Evolutionary conservation across 2,797 vertebrate species (phyloP).

Genomic region (Pteropus rufus): DNA sequence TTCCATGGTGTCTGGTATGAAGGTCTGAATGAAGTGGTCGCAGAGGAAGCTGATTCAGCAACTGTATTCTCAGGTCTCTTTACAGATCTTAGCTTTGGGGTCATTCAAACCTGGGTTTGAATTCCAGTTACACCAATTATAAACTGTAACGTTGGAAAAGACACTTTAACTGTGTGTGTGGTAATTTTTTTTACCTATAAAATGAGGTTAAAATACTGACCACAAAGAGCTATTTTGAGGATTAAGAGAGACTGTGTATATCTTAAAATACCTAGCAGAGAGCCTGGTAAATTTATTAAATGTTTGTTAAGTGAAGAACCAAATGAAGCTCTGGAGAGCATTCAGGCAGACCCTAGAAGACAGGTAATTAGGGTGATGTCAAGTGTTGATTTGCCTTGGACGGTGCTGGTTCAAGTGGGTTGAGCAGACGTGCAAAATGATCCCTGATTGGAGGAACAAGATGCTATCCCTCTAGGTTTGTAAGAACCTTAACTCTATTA

Average conservation of each 20-base stretch:
- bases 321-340: neutral
- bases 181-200: neutral
- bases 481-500: neutral
- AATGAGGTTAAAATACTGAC: neutral
- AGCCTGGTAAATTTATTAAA: neutral
- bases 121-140: neutral
- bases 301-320: neutral
- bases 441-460: neutral
- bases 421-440: neutral
- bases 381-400: neutral
- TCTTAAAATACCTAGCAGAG: neutral
- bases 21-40: neutral
- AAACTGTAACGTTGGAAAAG: neutral
- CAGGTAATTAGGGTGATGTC: neutral
- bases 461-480: neutral
- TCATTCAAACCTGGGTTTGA: neutral
- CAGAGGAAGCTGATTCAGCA: conserved; percentile 7
- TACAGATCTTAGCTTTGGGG: neutral
- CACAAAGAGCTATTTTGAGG: neutral
- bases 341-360: neutral
- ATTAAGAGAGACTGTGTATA: neutral
- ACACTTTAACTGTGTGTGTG: neutral
- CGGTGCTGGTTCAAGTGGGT: neutral
- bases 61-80: neutral
- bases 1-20: neutral